Percentiles rank a stretch among this genome's conserved stretches.
Evolutionary conservation across 1,140 invertebrate species (phyloP).

Genomic region (Calosoma granatense): DNA sequence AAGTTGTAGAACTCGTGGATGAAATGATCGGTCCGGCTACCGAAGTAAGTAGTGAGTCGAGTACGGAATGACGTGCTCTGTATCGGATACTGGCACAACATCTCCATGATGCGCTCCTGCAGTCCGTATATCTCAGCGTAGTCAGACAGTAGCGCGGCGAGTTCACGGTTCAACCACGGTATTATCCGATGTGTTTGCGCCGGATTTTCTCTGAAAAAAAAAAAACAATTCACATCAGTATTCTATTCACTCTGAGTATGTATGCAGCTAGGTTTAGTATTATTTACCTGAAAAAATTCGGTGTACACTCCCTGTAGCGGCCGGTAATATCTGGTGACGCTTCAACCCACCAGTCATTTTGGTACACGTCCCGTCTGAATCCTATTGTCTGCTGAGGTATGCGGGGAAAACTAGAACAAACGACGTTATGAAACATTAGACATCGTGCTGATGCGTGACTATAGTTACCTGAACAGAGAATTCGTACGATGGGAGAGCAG

Average conservation of each 20-base stretch:
- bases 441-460: no score
- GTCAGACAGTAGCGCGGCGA: conserved; percentile 58
- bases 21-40: conserved; percentile 64
- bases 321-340: conserved; percentile 53
- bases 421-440: no score
- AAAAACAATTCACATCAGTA: conserved; percentile 2
- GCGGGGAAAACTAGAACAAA: no score
- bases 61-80: conserved; percentile 60
- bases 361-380: conserved; percentile 62
- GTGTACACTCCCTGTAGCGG: conserved; percentile 57
- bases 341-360: conserved; percentile 62
- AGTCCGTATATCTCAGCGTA: conserved; percentile 33
- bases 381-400: conserved; percentile 24
- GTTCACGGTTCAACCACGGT: conserved; percentile 81
- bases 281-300: conserved; percentile 60
- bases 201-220: conserved; percentile 58
- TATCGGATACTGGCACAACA: not conserved
- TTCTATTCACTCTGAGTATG: not conserved
- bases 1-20: conserved; percentile 82
- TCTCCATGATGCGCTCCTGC: not conserved
- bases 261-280: not conserved
- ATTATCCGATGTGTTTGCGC: conserved; percentile 68
- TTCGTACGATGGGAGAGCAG: conserved; percentile 37
- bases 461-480: no score
- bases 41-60: conserved; percentile 45